Evolutionary conservation across 2,888 invertebrate species (phyloP).

Genomic region (Lepidonotus clava): DNA sequence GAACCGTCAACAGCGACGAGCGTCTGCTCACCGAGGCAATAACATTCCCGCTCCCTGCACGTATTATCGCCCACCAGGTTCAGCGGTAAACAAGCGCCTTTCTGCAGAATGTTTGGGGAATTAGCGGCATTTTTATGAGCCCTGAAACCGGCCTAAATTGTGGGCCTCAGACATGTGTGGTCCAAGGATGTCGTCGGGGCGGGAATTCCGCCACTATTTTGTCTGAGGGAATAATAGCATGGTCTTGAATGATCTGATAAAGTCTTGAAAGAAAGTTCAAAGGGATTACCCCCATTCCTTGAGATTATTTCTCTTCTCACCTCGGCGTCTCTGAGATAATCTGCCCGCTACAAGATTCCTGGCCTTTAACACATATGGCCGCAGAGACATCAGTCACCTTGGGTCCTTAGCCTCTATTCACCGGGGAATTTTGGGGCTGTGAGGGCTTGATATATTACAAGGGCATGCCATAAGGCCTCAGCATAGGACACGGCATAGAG

Average conservation of each 20-base stretch:
- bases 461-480: too few species aligned
- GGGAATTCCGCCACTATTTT: not conserved
- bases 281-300: slow-evolving; percentile 5
- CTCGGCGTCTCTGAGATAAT: too few species aligned
- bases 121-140: slow-evolving; percentile 48
- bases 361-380: too few species aligned
- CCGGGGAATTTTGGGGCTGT: too few species aligned
- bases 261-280: not conserved
- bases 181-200: not conserved
- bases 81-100: slow-evolving; percentile 20
- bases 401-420: too few species aligned
- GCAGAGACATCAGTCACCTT: too few species aligned
- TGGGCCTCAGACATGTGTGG: slow-evolving; percentile 3
- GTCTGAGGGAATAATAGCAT: not conserved
- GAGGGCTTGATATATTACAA: too few species aligned
- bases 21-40: too few species aligned
- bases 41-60: not conserved
- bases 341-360: too few species aligned
- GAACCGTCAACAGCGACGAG: too few species aligned
- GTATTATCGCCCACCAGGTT: slow-evolving; percentile 25
- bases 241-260: slow-evolving; percentile 10
- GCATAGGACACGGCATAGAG: too few species aligned
- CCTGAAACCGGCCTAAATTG: slow-evolving; percentile 2
- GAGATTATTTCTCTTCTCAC: too few species aligned
- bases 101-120: slow-evolving; percentile 47